Base-by-base conservation (phyloP, 1,140 invertebrate species). In the Cepaea nemoralis region DNA sequence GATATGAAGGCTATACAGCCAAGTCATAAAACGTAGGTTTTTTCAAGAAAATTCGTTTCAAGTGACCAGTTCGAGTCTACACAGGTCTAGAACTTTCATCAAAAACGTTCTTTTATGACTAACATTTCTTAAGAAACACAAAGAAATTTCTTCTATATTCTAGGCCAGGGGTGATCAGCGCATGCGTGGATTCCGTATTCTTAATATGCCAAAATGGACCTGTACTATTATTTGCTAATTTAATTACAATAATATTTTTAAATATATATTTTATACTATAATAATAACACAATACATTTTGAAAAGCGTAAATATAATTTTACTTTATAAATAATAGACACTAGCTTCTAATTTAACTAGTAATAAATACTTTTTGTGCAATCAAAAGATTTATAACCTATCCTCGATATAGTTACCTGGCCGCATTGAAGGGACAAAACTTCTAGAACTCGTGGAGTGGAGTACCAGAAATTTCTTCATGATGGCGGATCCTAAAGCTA, bases 381-480 rank as follows among this genome's bases (percentile, higher is more conserved):
- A 45, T 55, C n/a, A 31, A 63, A 63, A 31, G 16, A 31, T 1
- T 6, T 63, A 31, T 63, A 27, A 63, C 6, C 59, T 31, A 31
- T 16, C 6, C 27, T 31, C 6, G 10, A 1, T 27, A 63, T 16
- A 31, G 5, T 27, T 63, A 70, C 40, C 69, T 70, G 69, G 37
- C 35, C 1, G 40, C 12, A 14, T 27, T 31, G 40, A 63, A 45
- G 48, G 55, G 50, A 5, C 48, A 63, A 77, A 55, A 77, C 75
- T 77, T 59, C 48, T 77, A 77, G 59, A 59, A 63, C 48, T 77
- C 75, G 31, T 42, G 75, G 22, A 39, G 45, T 77, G 75, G 22
- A 39, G 45, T 77, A 27, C 75, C 75, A 77, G 75, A 77, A 77
- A 77, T 8, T 77, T 77, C 75, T 59, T 45, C 55, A 77, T 35